phyloP scores from a whole-genome alignment of 2,797 vertebrate genomes.

The Triplophysa yarkandensis region DNA sequence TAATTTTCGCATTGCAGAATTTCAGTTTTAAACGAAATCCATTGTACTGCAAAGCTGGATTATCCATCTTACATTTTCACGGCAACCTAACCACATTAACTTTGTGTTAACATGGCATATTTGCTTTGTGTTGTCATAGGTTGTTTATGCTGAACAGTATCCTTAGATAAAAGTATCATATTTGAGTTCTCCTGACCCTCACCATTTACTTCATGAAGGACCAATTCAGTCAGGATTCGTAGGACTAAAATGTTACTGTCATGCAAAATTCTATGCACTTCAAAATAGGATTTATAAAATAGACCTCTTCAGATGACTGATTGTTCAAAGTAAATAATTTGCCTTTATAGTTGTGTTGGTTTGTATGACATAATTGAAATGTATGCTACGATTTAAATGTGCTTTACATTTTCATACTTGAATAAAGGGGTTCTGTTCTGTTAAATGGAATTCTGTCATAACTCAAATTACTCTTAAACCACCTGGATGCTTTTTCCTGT shows the following conservation, averaged over 20 bases:
- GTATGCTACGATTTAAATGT: constrained; percentile 76
- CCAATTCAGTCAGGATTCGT: constrained; percentile 73
- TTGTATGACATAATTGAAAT: constrained; percentile 71
- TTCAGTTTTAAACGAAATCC: constrained; percentile 63
- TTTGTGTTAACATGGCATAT: constrained; percentile 54
- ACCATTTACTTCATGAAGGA: constrained; percentile 74
- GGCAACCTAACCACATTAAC: constrained; percentile 11
- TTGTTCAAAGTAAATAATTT: constrained; percentile 72
- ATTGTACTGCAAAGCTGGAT: constrained; percentile 6
- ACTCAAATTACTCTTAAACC: not conserved
- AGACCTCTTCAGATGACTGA: constrained; percentile 60
- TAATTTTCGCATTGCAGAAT: constrained; percentile 62
- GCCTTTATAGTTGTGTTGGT: constrained; percentile 81
- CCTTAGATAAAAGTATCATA: constrained; percentile 39
- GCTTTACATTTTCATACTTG: constrained; percentile 86
- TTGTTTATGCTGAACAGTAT: constrained; percentile 52
- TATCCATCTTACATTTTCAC: constrained; percentile 3
- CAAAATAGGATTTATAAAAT: constrained; percentile 58
- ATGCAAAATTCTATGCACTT: constrained; percentile 84
- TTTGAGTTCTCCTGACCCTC: constrained; percentile 43
- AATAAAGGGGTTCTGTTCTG: constrained; percentile 80
- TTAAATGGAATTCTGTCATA: constrained; percentile 53
- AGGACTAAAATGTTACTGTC: constrained; percentile 75
- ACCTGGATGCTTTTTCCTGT: not conserved
- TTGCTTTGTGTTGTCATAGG: constrained; percentile 43